Conservation (phyloP, 2,888 invertebrate genomes). For the Mimumesa dahlbomi region DNA sequence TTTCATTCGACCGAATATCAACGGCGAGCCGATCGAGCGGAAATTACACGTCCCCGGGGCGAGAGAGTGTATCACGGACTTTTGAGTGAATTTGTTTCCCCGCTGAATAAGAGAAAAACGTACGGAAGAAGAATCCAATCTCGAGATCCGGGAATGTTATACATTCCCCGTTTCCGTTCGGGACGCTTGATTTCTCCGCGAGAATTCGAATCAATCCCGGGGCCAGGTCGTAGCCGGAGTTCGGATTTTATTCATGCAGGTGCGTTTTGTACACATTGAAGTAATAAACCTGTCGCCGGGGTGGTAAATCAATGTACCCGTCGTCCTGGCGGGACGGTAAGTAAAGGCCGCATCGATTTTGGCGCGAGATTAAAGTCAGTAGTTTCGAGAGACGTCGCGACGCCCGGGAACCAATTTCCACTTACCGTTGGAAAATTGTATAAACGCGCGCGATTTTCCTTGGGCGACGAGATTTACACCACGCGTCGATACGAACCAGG, state of each 20-base stretch:
- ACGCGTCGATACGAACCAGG: too few species aligned
- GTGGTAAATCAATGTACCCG: slow-evolving; percentile 63
- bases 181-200: slow-evolving; percentile 59
- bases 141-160: slow-evolving; percentile 57
- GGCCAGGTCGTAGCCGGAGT: slow-evolving; percentile 41
- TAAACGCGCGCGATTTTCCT: slow-evolving; percentile 45
- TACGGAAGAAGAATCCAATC: slow-evolving; percentile 59
- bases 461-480: slow-evolving; percentile 46
- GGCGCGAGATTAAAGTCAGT: slow-evolving; percentile 63
- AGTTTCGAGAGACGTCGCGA: slow-evolving; percentile 56
- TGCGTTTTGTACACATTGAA: slow-evolving; percentile 61
- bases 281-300: slow-evolving; percentile 66
- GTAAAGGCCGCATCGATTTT: slow-evolving; percentile 63
- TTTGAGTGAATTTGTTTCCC: slow-evolving; percentile 50
- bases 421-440: slow-evolving; percentile 49
- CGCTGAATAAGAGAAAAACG: slow-evolving; percentile 47
- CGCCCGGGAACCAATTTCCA: slow-evolving; percentile 61
- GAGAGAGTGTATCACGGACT: slow-evolving; percentile 30
- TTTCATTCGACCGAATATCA: too few species aligned
- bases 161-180: slow-evolving; percentile 55
- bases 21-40: too few species aligned
- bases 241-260: slow-evolving; percentile 65
- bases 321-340: slow-evolving; percentile 39
- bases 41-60: too few species aligned
- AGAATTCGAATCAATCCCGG: slow-evolving; percentile 61